Conservation (phyloP, 2,113 vertebrate genomes). For the Jacana jacana region DNA sequence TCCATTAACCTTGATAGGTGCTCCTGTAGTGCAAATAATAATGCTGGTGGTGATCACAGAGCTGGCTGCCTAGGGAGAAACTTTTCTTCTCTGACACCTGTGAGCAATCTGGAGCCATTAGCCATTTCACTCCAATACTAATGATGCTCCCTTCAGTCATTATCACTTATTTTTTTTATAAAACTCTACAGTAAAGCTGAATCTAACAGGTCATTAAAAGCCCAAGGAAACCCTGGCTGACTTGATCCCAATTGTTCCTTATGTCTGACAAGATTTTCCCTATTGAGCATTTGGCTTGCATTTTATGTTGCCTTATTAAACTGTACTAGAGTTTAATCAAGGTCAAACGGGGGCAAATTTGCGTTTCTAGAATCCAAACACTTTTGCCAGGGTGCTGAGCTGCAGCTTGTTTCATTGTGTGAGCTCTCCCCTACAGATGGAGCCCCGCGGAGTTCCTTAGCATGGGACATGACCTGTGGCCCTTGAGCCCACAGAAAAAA, state of each 20-base stretch:
- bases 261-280: slow-evolving; percentile 55
- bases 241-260: slow-evolving; percentile 57
- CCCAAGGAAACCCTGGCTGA: slow-evolving; percentile 43
- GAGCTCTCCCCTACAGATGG: neutral
- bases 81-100: slow-evolving; percentile 44
- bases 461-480: fast-evolving
- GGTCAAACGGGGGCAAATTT: slow-evolving; percentile 51
- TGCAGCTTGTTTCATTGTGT: neutral
- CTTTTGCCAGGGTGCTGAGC: neutral
- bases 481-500: fast-evolving
- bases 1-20: slow-evolving; percentile 40
- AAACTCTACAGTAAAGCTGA: slow-evolving; percentile 43
- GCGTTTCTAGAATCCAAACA: slow-evolving; percentile 22
- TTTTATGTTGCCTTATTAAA: slow-evolving; percentile 63
- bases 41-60: neutral
- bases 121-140: slow-evolving; percentile 41
- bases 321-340: slow-evolving; percentile 59
- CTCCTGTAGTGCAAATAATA: slow-evolving; percentile 26
- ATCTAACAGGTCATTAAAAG: slow-evolving; percentile 60
- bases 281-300: slow-evolving; percentile 44
- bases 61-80: slow-evolving; percentile 15
- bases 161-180: slow-evolving; percentile 10
- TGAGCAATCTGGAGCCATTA: slow-evolving; percentile 51
- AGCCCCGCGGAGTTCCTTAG: neutral
- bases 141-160: slow-evolving; percentile 62